These are phyloP conservation scores for Caenorhabditis becei DNA, from an alignment of 2,888 invertebrate genomes.

Conservation along the genomic window DNA sequence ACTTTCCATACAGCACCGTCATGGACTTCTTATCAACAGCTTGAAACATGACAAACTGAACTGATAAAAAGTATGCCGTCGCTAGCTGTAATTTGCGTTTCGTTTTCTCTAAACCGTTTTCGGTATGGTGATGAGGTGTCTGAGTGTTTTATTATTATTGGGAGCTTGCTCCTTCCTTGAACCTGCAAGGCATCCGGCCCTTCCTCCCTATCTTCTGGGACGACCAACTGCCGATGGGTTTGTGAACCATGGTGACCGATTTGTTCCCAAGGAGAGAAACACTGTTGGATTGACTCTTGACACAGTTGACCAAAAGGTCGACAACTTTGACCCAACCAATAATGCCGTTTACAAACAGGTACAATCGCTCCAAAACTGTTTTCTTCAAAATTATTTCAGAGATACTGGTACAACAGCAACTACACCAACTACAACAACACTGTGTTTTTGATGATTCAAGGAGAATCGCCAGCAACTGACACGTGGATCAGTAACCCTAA, in stretches of 20 bases:
- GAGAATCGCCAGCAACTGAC: constrained; percentile 66
- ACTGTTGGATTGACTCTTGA: constrained; percentile 11
- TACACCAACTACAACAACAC: constrained; percentile 62
- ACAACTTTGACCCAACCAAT: constrained; percentile 64
- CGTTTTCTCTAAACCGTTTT: not conserved
- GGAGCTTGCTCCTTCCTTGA: constrained; percentile 6
- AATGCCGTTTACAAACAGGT: constrained; percentile 62
- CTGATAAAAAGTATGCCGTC: not conserved
- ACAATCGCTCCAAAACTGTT: not conserved
- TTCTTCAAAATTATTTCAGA: constrained; percentile 41
- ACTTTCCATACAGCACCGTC: not conserved
- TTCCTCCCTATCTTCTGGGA: constrained; percentile 49
- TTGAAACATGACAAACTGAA: not conserved
- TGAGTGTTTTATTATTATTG: constrained; percentile 24
- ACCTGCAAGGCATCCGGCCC: constrained; percentile 36
- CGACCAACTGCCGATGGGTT: constrained; percentile 56
- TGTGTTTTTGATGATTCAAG: constrained; percentile 73
- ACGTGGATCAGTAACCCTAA: constrained; percentile 60
- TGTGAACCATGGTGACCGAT: constrained; percentile 40
- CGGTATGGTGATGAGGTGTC: constrained; percentile 15
- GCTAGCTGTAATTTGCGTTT: not conserved
- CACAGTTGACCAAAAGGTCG: constrained; percentile 54
- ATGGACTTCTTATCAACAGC: constrained; percentile 8
- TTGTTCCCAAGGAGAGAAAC: constrained; percentile 1
- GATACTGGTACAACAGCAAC: constrained; percentile 70